phyloP scores from a whole-genome alignment of 35 echinoderm and acorn worm genomes.

The Apostichopus californicus region DNA sequence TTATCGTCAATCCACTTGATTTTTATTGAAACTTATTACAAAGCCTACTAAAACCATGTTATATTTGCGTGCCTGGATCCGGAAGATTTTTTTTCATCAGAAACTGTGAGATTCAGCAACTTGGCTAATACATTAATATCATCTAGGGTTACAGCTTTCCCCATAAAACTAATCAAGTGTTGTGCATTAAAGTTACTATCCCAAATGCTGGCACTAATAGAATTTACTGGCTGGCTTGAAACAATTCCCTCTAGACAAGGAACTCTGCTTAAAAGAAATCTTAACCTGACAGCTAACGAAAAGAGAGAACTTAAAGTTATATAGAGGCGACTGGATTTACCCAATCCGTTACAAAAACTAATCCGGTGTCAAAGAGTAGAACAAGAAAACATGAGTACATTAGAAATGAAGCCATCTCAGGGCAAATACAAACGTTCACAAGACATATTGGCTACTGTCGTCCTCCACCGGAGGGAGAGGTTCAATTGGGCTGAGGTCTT shows the following conservation, averaged over 20 bases:
- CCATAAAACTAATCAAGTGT: constrained; percentile 58
- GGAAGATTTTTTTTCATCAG: background rate
- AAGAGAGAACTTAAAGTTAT: constrained; percentile 13
- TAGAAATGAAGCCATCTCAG: too few species aligned
- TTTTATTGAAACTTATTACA: background rate
- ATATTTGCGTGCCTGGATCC: background rate
- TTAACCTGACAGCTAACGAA: constrained; percentile 7
- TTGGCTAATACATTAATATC: constrained; percentile 57
- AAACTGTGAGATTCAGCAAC: background rate
- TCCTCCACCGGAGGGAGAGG: too few species aligned
- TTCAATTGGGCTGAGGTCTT: background rate
- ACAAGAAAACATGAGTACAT: too few species aligned
- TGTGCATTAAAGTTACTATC: constrained; percentile 28
- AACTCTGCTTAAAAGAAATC: constrained; percentile 27
- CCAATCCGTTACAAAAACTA: too few species aligned
- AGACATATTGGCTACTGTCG: too few species aligned
- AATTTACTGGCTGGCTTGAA: constrained; percentile 56
- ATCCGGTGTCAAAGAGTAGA: too few species aligned
- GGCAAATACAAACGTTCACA: too few species aligned
- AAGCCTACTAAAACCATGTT: background rate
- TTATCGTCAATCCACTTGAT: too few species aligned
- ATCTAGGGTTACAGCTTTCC: constrained; percentile 37
- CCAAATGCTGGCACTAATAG: constrained; percentile 53
- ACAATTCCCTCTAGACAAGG: constrained; percentile 48
- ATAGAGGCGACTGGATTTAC: background rate